Base-by-base conservation (phyloP, 2,888 invertebrate species). In the Strigamia maritima region DNA sequence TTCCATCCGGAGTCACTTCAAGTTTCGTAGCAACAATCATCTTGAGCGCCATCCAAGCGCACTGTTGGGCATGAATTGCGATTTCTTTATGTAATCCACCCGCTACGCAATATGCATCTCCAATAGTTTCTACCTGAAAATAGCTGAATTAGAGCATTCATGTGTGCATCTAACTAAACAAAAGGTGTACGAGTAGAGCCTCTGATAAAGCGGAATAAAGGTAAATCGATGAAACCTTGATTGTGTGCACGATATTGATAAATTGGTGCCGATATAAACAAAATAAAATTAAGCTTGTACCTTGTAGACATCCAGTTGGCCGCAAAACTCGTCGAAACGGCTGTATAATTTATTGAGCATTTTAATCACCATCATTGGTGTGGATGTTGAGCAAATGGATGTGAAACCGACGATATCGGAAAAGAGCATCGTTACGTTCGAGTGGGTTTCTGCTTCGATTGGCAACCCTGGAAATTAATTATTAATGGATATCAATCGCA, bases 341-440 rank as follows among this genome's bases (percentile, higher is more conserved):
- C 95, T 95, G 88, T 97, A 97, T 76, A 97, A 88, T 83, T 93
- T 92, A 85, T 95, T 95, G 76, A 97, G 89, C 96, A 97, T 97
- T 83, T 92, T 94, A 84, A 97, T 95, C 75, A 95, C 95, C 94
- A 94, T 94, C 90, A 97, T 94, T 0, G 97, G 97, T 0, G 96
- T 95, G 24, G 96, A 94, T 0, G 95, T 93, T 0, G 96, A 94
- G 84, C 97, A 97, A 84, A 97, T 97, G 44, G 95, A 94, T 0
- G 97, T 97, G 86, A 97, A 97, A 24, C 97, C 97, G 0, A 97
- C 97, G 79, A 97, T 96, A 84, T 97, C 97, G 84, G 96, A 96
- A 88, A 97, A 97, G 75, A 97, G 88, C 93, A 97, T 96, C 0
- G 97, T 96, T 78, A 97, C 97, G 86, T 96, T 91, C 82, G 95